These are phyloP conservation scores for Pristis pectinata DNA, from an alignment of 2,797 vertebrate genomes.

Conservation along the genomic window DNA sequence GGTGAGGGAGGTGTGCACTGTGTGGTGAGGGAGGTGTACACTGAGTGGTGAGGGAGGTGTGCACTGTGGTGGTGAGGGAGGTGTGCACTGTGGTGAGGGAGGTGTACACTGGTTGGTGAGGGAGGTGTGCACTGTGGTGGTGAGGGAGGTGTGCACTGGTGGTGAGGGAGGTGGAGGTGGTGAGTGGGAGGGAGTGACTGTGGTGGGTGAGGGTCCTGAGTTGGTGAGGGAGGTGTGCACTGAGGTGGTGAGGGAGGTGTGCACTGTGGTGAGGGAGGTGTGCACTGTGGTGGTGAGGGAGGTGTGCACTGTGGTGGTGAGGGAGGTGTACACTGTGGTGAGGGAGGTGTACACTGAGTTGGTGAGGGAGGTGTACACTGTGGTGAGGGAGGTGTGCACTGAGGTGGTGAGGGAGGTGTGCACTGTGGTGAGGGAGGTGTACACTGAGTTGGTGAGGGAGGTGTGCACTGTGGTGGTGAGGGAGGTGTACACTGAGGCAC, in stretches of 20 bases:
- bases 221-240: too few relatives aligned
- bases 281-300: too few relatives aligned
- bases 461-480: neutral
- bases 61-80: too few relatives aligned
- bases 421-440: too few relatives aligned
- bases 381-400: neutral
- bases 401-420: too few relatives aligned
- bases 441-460: neutral
- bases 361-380: neutral
- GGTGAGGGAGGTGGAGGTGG: neutral
- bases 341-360: neutral
- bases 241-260: too few relatives aligned
- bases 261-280: too few relatives aligned
- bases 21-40: neutral
- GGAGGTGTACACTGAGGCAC: neutral
- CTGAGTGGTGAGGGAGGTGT: neutral
- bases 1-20: neutral
- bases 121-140: neutral
- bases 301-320: too few relatives aligned
- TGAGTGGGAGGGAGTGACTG: too few relatives aligned
- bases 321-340: neutral
- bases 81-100: neutral
- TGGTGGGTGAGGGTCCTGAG: too few relatives aligned
- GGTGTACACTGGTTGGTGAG: neutral
- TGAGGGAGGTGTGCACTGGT: neutral